A percentile compares a stretch with the other conserved stretches of the same genome.
Evolutionary conservation across 2,113 vertebrate species (phyloP).

Genomic region (Calonectris borealis): DNA sequence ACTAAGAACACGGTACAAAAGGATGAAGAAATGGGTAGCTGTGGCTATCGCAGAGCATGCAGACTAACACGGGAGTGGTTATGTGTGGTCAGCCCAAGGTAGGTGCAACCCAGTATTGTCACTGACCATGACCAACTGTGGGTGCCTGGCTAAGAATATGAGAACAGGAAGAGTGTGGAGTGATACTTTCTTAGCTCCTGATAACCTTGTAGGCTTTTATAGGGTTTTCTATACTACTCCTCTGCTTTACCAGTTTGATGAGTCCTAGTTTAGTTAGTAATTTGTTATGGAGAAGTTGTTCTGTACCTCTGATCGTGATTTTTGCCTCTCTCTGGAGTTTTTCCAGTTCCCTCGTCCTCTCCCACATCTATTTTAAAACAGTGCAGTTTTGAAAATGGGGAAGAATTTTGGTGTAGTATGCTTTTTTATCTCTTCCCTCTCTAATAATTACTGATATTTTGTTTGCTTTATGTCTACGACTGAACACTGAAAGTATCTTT

Average conservation of each 20-base stretch:
- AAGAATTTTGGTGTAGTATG: background rate
- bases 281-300: background rate
- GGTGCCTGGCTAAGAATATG: background rate
- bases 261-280: background rate
- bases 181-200: background rate
- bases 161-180: background rate
- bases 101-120: background rate
- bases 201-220: background rate
- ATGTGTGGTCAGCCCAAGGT: background rate
- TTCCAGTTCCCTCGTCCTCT: background rate
- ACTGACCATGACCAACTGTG: background rate
- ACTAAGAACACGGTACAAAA: background rate
- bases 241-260: background rate
- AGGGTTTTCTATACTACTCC: background rate
- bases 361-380: background rate
- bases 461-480: background rate
- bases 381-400: background rate
- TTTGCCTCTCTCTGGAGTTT: background rate
- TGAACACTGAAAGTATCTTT: background rate
- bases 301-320: background rate
- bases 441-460: background rate
- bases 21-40: background rate
- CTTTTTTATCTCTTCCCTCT: background rate
- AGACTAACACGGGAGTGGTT: background rate
- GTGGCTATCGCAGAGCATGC: background rate